These are phyloP conservation scores for Cynodonichthys magdalenae DNA, from an alignment of 2,797 vertebrate genomes.

Conservation along the genomic window DNA sequence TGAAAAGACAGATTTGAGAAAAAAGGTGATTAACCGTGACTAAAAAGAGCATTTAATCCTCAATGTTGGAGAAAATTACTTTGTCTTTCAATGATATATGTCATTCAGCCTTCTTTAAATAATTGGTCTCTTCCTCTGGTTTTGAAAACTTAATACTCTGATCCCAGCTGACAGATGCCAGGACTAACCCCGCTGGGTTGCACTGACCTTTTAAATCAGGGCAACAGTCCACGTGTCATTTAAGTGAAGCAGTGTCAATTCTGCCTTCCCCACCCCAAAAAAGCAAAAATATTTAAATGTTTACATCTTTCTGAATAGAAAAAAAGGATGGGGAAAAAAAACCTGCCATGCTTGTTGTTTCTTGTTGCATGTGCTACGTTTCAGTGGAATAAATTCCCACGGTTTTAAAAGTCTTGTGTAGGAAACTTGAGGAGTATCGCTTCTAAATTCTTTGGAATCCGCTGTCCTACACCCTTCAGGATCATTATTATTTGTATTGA, in stretches of 20 bases:
- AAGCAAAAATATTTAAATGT: conserved; percentile 66
- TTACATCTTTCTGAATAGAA: conserved; percentile 23
- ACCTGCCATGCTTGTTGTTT: background rate
- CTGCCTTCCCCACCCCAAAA: conserved; percentile 63
- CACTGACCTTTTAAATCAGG: conserved; percentile 66
- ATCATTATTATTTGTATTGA: background rate
- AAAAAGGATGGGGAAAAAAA: conserved; percentile 19
- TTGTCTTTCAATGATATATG: conserved; percentile 41
- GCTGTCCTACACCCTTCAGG: conserved; percentile 8
- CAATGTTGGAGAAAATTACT: conserved; percentile 15
- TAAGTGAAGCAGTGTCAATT: conserved; percentile 48
- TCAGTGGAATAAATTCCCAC: conserved; percentile 26
- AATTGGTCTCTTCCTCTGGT: conserved; percentile 42
- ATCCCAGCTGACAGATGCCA: conserved; percentile 58
- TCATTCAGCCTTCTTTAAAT: conserved; percentile 39
- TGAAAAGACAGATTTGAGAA: conserved; percentile 15
- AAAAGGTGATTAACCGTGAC: background rate
- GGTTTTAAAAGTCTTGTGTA: background rate
- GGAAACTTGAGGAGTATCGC: conserved; percentile 9
- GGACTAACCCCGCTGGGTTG: conserved; percentile 69
- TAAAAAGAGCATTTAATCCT: conserved; percentile 2
- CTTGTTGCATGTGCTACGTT: background rate
- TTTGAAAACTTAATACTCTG: conserved; percentile 48
- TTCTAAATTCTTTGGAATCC: conserved; percentile 21
- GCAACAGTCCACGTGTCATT: conserved; percentile 72